Percentiles rank a stretch among this genome's conserved stretches.
These are phyloP conservation scores for Cheiracanthium punctorium DNA, from an alignment of 2,888 invertebrate species.

Conservation along the genomic window DNA sequence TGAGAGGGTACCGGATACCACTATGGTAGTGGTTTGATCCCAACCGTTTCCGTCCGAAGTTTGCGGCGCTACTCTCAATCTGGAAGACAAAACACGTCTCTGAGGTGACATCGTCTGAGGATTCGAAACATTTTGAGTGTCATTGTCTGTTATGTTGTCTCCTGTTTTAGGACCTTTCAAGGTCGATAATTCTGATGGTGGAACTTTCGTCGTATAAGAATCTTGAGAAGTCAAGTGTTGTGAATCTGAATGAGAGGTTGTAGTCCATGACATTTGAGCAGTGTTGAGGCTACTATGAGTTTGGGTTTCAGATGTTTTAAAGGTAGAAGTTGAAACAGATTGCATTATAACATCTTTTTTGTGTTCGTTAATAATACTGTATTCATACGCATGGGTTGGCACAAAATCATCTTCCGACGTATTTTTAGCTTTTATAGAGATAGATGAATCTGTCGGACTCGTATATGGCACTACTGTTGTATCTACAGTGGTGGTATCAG, in stretches of 20 bases:
- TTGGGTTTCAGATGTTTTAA: not conserved
- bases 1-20: slow-evolving; percentile 54
- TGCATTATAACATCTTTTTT: not conserved
- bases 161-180: not conserved
- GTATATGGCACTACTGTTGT: not conserved
- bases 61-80: not conserved
- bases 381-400: not conserved
- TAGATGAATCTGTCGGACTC: not conserved
- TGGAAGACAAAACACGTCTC: slow-evolving; percentile 26
- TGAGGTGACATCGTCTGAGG: slow-evolving; percentile 2
- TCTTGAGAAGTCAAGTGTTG: not conserved
- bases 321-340: too few species aligned
- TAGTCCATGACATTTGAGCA: not conserved
- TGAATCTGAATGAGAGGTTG: not conserved
- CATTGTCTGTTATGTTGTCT: not conserved
- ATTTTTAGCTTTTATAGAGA: not conserved
- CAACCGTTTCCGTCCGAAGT: not conserved
- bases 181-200: not conserved
- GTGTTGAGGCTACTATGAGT: not conserved
- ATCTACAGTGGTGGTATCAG: not conserved
- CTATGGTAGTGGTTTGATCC: slow-evolving; percentile 46
- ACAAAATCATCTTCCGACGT: not conserved
- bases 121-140: not conserved
- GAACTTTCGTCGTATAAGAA: not conserved
- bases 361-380: not conserved